A percentile compares a stretch with the other conserved stretches of the same genome.
Evolutionary conservation across 2,797 vertebrate genomes (phyloP).

Genomic region (Myotis vivesi): DNA sequence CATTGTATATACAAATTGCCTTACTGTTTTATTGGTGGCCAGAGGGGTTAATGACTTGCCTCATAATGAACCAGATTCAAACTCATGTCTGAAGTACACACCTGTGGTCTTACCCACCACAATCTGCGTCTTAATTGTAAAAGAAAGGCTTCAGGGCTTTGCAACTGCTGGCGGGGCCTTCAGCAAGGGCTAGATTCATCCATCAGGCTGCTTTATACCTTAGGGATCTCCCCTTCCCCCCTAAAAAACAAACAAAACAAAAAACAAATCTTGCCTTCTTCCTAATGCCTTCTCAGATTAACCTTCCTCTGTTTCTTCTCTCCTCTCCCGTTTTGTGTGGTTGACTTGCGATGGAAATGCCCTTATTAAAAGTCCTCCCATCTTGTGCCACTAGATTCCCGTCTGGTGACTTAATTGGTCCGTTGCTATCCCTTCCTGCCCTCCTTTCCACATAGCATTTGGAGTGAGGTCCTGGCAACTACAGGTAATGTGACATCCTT

Average conservation of each 20-base stretch:
- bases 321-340: background rate
- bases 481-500: background rate
- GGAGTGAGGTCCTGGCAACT: background rate
- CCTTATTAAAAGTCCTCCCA: background rate
- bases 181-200: background rate
- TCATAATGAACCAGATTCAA: background rate
- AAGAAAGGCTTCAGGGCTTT: background rate
- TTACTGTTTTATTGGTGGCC: background rate
- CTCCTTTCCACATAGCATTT: background rate
- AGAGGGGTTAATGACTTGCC: background rate
- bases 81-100: background rate
- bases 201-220: background rate
- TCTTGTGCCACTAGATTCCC: background rate
- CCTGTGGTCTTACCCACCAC: background rate
- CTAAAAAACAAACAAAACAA: background rate
- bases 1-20: background rate
- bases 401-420: background rate
- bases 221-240: accelerated
- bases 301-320: background rate
- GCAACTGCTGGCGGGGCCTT: background rate
- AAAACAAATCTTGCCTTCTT: background rate
- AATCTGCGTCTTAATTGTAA: background rate
- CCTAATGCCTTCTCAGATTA: background rate
- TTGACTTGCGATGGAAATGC: background rate
- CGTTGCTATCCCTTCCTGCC: background rate